phyloP scores from a whole-genome alignment of 2,113 vertebrate species.

The Oceanodroma tethys region DNA sequence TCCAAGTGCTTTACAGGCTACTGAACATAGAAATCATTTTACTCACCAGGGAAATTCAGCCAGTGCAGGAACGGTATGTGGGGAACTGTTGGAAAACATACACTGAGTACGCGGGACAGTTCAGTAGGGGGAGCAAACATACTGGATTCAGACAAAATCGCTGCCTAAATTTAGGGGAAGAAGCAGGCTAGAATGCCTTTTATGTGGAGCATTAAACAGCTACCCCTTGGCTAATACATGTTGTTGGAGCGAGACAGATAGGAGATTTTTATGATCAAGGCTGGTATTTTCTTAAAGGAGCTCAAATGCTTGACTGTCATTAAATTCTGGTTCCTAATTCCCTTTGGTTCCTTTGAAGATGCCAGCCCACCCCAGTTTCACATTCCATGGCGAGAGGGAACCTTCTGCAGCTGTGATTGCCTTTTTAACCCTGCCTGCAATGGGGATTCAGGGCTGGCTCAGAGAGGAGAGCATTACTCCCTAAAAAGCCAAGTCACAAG shows the following conservation, averaged over 20 bases:
- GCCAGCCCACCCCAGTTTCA: neutral
- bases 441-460: neutral
- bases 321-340: neutral
- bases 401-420: neutral
- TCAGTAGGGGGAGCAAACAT: slow-evolving; percentile 4
- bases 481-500: neutral
- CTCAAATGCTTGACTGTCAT: neutral
- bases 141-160: neutral
- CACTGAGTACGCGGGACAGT: neutral
- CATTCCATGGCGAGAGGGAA: neutral
- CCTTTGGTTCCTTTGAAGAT: neutral
- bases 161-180: neutral
- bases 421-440: neutral
- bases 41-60: neutral
- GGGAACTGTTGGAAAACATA: neutral
- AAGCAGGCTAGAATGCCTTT: neutral
- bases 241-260: neutral
- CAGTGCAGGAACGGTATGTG: neutral
- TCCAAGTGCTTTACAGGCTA: slow-evolving; percentile 9
- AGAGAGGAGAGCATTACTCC: neutral
- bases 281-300: neutral
- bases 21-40: slow-evolving; percentile 16
- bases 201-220: neutral
- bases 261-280: neutral
- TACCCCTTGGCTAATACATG: neutral